Evolutionary conservation across 2,888 invertebrate species (phyloP).

Genomic region (Orthosia gothica): DNA sequence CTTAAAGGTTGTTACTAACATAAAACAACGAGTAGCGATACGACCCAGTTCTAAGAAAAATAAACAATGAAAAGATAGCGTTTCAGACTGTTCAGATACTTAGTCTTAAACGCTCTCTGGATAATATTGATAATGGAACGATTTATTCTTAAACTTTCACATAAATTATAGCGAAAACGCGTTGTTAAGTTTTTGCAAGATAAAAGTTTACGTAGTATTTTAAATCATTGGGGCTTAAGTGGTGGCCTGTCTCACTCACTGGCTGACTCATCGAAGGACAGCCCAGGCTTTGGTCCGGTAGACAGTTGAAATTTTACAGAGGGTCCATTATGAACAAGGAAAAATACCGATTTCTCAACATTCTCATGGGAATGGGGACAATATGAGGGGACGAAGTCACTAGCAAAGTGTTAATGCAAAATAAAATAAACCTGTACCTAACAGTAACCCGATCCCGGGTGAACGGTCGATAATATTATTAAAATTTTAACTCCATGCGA

Average conservation of each 20-base stretch:
- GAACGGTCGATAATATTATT: conserved; percentile 18
- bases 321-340: background rate
- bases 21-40: background rate
- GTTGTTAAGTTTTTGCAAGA: background rate
- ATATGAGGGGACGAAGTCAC: background rate
- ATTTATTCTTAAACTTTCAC: conserved; percentile 2
- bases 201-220: too few relatives aligned
- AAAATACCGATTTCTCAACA: background rate
- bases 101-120: too few relatives aligned
- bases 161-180: conserved; percentile 2
- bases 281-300: too few relatives aligned
- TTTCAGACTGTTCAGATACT: conserved; percentile 1
- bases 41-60: conserved; percentile 2
- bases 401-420: too few relatives aligned
- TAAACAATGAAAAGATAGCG: conserved; percentile 15
- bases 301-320: background rate
- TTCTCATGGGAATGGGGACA: background rate
- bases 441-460: background rate
- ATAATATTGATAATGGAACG: conserved; percentile 15
- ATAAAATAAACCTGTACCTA: background rate
- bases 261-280: background rate
- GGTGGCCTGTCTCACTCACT: background rate
- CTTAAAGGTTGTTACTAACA: background rate
- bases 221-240: background rate
- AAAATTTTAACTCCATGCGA: conserved; percentile 23